Conservation (phyloP, 2,797 vertebrate genomes). For the Arremon brunneinucha region DNA sequence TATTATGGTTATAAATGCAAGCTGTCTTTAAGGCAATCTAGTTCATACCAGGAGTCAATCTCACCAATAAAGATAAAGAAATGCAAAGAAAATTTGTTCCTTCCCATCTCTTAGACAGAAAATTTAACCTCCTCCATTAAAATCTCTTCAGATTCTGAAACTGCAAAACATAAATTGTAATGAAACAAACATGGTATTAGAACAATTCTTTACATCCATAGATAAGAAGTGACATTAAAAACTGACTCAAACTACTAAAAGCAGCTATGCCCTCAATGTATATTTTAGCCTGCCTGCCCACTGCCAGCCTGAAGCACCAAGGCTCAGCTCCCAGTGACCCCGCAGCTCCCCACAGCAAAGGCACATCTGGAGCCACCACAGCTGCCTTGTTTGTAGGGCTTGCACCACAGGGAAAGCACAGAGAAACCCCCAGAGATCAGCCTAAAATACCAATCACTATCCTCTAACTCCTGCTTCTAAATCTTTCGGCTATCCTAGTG, state of each 20-base stretch:
- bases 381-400: background rate
- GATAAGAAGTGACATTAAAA: fast-evolving
- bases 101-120: background rate
- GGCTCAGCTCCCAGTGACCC: background rate
- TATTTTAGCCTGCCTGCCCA: background rate
- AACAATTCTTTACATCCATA: background rate
- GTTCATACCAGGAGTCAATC: background rate
- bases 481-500: background rate
- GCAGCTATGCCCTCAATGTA: fast-evolving
- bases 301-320: background rate
- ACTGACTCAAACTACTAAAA: background rate
- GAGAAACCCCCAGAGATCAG: background rate
- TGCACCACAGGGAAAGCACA: background rate
- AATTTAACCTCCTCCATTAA: background rate
- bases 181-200: background rate
- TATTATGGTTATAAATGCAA: background rate
- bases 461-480: background rate
- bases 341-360: fast-evolving
- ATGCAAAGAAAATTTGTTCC: background rate
- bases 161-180: background rate
- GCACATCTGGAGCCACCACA: background rate
- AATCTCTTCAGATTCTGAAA: background rate
- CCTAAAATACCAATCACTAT: background rate
- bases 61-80: background rate
- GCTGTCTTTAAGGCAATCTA: background rate